Base-by-base conservation (phyloP, 2,797 vertebrate genomes). In the Crypturellus tataupa region DNA sequence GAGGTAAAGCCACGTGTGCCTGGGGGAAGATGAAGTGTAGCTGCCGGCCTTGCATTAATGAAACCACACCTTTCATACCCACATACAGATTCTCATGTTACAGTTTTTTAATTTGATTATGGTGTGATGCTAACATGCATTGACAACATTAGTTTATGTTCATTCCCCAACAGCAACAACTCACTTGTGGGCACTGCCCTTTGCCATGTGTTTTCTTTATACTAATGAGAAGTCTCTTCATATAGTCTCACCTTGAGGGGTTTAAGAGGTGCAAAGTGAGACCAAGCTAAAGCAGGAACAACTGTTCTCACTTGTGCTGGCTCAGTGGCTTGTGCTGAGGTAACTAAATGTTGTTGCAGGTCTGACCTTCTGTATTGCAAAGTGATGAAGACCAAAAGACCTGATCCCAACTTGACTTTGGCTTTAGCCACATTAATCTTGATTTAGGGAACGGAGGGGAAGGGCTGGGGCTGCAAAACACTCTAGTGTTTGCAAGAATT, bases 201-300 rank as follows among this genome's bases (percentile, higher is more conserved):
- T 29, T 65, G 29, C 33, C 12, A 0, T 4, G 56, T 40, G 10
- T 10, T 85, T 68, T 44, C 40, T 42, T 72, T 31, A 3, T 25
- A 17, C 60, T 37, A 6, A 3, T 13, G 47, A 68, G 64, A 13
- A 6, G 8, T 14, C 20, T 64, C 14, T 60, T 79, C 19, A 3
- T 0, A 0, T 19, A 6, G 5, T 35, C 35, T 55, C 9, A 0
- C 25, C 47, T 35, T 20, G 11, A 23, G 53, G 53, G 12, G n/a
- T 51, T 16, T 9, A 39, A 62, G 58, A 58, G 76, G 21, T 23
- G 5, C 12, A 37, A 21, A 11, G 6, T 21, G 53, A 3, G 10
- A 23, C 12, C 13, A 44, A 19, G 17, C 13, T 24, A 58, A 44
- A 20, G 3, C 14, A 31, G 19, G 31, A 55, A 55, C 10, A 72